phyloP scores from a whole-genome alignment of 2,113 vertebrate genomes.

The Pandion haliaetus region DNA sequence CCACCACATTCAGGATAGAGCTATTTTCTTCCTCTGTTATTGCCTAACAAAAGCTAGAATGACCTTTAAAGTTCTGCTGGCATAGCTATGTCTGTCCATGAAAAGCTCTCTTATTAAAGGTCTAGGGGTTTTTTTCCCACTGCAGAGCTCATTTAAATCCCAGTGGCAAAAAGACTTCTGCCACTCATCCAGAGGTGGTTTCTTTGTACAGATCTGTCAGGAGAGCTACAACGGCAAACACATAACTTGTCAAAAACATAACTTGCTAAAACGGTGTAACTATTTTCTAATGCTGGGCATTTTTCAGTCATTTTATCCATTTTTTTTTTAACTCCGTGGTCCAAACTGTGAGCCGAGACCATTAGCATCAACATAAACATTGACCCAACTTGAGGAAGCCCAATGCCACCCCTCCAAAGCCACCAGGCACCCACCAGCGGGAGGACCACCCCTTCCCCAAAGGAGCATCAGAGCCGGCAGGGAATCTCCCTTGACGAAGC shows the following conservation, averaged over 20 bases:
- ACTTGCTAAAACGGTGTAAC: fast-evolving
- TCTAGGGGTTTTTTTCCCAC: not conserved
- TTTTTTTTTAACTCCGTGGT: fast-evolving
- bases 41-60: not conserved
- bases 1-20: not conserved
- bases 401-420: not conserved
- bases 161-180: not conserved
- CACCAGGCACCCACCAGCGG: fast-evolving
- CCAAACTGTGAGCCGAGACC: fast-evolving
- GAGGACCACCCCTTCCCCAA: not conserved
- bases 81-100: not conserved
- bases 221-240: not conserved
- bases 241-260: not conserved
- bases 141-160: not conserved
- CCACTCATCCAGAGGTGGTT: not conserved
- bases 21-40: not conserved
- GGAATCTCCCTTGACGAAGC: fast-evolving
- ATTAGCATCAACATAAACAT: not conserved
- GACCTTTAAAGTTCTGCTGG: not conserved
- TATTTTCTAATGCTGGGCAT: fast-evolving
- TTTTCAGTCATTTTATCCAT: not conserved
- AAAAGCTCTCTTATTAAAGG: not conserved
- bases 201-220: not conserved
- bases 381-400: not conserved
- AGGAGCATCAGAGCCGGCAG: not conserved